Percentiles rank a stretch among this genome's conserved stretches.
These are phyloP conservation scores for Volucella inanis DNA, from an alignment of 2,888 invertebrate genomes.

Conservation along the genomic window DNA sequence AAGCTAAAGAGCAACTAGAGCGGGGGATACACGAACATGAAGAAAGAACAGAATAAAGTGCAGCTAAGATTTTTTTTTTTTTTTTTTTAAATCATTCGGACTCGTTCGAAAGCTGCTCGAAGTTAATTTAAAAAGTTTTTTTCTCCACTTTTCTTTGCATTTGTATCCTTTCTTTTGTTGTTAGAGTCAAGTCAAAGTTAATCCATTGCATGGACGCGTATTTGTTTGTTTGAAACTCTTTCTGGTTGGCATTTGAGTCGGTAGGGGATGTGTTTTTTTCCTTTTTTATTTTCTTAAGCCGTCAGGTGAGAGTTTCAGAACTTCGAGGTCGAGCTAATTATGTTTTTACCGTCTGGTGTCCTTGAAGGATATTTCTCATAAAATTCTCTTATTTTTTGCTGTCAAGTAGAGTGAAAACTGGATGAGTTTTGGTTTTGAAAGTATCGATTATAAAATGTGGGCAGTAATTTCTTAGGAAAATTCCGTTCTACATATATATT, in stretches of 20 bases:
- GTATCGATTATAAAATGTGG: no score
- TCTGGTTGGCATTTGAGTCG: conserved; percentile 17
- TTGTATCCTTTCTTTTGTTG: conserved; percentile 5
- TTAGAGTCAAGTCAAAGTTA: conserved; percentile 50
- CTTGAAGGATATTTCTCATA: no score
- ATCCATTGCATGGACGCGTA: conserved; percentile 52
- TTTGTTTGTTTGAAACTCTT: conserved; percentile 36
- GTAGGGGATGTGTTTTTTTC: no score
- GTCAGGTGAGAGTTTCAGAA: not conserved
- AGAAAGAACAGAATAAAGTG: conserved; percentile 33
- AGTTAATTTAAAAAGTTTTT: conserved; percentile 68
- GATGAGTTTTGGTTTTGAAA: no score
- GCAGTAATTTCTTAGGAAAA: no score
- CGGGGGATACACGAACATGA: conserved; percentile 1
- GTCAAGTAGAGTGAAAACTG: no score
- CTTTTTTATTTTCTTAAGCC: not conserved
- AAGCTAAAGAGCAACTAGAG: conserved; percentile 2
- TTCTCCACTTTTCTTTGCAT: not conserved
- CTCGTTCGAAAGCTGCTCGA: conserved; percentile 37
- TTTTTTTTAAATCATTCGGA: conserved; percentile 16
- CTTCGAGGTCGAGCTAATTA: not conserved
- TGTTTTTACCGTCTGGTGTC: not conserved
- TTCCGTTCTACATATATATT: no score
- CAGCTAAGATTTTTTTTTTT: conserved; percentile 15
- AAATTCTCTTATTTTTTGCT: no score